Base-by-base conservation (phyloP, 1,140 invertebrate species). In the Telenomus remus region DNA sequence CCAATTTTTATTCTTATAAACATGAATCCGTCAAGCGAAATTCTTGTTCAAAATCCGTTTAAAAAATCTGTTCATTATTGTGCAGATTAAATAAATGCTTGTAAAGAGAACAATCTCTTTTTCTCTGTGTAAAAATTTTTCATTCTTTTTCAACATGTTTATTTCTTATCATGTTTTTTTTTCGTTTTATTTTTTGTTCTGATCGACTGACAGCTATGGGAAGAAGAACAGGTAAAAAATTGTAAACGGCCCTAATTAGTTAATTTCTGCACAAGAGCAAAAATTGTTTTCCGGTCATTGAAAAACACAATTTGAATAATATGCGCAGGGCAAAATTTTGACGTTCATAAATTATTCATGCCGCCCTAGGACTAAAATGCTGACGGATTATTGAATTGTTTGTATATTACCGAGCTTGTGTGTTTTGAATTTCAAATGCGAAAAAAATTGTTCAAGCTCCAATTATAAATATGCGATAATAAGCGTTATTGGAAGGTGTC, bases 341-440 rank as follows among this genome's bases (percentile, higher is more conserved):
- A 37, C 16, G 14, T 60, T 74, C 51, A 74, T 74, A 61, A 74
- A 74, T 74, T 56, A 74, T 74, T 74, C 63, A 74, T 66, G 13
- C 33, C 16, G 43, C 46, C 48, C 48, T 53, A 33, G 56, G 35
- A 47, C 57, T 49, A 39, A 60, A 66, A 47, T 50, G 56, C 56
- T 60, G 8, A n/a, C 15, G 46, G 39, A 66, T 73, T 73, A 74
- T 74, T 74, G 63, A 74, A 68, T 74, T 66, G 71, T 74, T 74
- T 63, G 63, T 61, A 54, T 44, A 73, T 54, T 54, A 50, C 44
- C n/a, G 11, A 42, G 48, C 60, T 19, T 27, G n/a, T 49, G 33
- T 33, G 55, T 73, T 73, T 74, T 61, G 56, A 74, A 74, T 68
- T 74, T 74, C 57, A 61, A 74, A 74, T 57, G 59, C 46, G 56